These are phyloP conservation scores for Platysternon megacephalum DNA, from an alignment of 2,113 vertebrate species.

Conservation along the genomic window DNA sequence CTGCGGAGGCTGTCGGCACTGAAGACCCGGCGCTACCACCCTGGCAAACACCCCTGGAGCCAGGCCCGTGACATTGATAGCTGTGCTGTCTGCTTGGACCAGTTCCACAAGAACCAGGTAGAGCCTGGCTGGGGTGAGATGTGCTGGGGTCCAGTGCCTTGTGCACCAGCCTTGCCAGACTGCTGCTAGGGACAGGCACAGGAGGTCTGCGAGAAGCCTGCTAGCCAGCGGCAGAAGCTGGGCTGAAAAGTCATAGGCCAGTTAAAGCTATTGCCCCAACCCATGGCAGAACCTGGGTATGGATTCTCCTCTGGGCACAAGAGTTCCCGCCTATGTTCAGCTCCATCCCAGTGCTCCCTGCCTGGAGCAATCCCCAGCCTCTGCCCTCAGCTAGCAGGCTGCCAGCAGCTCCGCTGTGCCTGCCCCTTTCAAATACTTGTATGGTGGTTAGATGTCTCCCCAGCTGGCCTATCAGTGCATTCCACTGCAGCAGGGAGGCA, in stretches of 20 bases:
- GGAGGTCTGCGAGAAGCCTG: not conserved
- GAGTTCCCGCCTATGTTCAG: not conserved
- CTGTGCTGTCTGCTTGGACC: slow-evolving; percentile 93
- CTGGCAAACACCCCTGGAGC: slow-evolving; percentile 69
- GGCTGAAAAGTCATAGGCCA: not conserved
- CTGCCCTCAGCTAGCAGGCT: not conserved
- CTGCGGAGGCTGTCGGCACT: slow-evolving; percentile 81
- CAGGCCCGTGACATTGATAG: slow-evolving; percentile 80
- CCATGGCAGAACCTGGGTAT: not conserved
- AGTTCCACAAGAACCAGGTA: slow-evolving; percentile 93
- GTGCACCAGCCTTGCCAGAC: not conserved
- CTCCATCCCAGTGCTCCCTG: not conserved
- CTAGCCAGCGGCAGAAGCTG: not conserved
- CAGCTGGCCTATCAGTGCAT: not conserved
- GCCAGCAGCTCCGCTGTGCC: too few species aligned
- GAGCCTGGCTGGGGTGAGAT: not conserved
- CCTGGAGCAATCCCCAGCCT: not conserved
- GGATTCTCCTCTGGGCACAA: not conserved
- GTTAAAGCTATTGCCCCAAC: not conserved
- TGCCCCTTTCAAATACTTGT: not conserved
- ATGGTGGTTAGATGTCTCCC: not conserved
- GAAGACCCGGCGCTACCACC: slow-evolving; percentile 86
- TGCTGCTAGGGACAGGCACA: not conserved
- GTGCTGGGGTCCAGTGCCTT: rapidly evolving
- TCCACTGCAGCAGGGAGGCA: not conserved